Conservation (phyloP, 2,888 invertebrate species). For the Drosophila mulleri region DNA sequence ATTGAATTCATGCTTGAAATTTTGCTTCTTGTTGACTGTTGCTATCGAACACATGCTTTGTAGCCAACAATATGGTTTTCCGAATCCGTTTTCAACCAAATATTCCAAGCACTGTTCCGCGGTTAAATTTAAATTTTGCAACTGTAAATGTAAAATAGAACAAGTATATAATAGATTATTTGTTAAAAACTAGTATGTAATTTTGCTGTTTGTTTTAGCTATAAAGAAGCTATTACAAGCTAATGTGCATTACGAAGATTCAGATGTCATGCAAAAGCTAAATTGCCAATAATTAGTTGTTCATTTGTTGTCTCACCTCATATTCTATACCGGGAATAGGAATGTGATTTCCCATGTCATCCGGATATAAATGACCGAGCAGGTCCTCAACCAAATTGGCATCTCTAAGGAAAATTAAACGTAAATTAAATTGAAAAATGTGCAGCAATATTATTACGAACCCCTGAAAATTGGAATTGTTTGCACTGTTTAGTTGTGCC, state of each 20-base stretch:
- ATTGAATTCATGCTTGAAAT: conserved; percentile 57
- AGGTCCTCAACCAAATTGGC: conserved; percentile 54
- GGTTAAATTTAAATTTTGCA: conserved; percentile 42
- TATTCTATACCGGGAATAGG: conserved; percentile 65
- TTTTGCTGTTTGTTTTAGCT: too few relatives aligned
- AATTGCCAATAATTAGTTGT: too few relatives aligned
- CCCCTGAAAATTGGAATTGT: conserved; percentile 40
- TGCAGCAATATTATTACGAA: conserved; percentile 10
- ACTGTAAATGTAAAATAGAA: conserved; percentile 25
- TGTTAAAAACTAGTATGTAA: too few relatives aligned
- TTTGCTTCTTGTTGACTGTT: conserved; percentile 86
- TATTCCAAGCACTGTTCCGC: conserved; percentile 48
- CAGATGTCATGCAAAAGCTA: too few relatives aligned
- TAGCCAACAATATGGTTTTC: conserved; percentile 95
- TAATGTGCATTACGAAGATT: too few relatives aligned
- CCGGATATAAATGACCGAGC: conserved; percentile 53
- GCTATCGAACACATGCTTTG: conserved; percentile 95
- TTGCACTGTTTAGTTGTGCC: conserved; percentile 38
- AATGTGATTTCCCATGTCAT: conserved; percentile 61
- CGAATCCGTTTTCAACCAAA: conserved; percentile 86
- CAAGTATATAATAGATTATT: too few relatives aligned
- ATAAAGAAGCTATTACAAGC: too few relatives aligned
- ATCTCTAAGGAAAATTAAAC: conserved; percentile 40
- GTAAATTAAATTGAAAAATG: neutral
- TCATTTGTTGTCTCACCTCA: conserved; percentile 39